phyloP scores from a whole-genome alignment of 2,113 vertebrate genomes.

The Cyanoramphus novaezelandiae region DNA sequence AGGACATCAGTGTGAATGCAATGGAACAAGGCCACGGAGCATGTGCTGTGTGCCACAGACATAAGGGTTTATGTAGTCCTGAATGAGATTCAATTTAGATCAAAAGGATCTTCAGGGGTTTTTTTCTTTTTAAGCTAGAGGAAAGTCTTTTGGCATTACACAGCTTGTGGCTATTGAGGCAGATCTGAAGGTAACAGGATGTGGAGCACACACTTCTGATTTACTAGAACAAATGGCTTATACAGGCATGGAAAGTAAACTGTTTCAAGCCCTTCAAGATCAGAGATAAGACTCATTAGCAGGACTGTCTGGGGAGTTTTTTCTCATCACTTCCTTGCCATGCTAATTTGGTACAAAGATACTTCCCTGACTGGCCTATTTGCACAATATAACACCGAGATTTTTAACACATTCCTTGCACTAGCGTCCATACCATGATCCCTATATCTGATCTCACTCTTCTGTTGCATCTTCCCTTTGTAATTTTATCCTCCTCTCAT shows the following conservation, averaged over 20 bases:
- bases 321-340: constrained; percentile 24
- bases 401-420: background rate
- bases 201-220: constrained; percentile 3
- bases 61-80: background rate
- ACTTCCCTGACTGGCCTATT: background rate
- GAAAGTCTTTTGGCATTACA: constrained; percentile 25
- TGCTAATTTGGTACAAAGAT: constrained; percentile 7
- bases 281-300: constrained; percentile 35
- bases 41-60: background rate
- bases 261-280: constrained; percentile 27
- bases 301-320: background rate
- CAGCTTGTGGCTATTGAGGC: constrained; percentile 43
- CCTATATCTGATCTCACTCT: background rate
- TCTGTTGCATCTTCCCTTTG: background rate
- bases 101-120: background rate
- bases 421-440: background rate
- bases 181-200: constrained; percentile 43
- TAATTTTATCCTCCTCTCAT: background rate
- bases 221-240: constrained; percentile 24
- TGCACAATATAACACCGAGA: background rate
- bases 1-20: background rate
- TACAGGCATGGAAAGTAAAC: constrained; percentile 39
- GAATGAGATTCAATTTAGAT: constrained; percentile 44
- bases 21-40: background rate
- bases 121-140: constrained; percentile 7